Conservation (phyloP, 2,797 vertebrate species). For the Brachyalestes nurse region DNA sequence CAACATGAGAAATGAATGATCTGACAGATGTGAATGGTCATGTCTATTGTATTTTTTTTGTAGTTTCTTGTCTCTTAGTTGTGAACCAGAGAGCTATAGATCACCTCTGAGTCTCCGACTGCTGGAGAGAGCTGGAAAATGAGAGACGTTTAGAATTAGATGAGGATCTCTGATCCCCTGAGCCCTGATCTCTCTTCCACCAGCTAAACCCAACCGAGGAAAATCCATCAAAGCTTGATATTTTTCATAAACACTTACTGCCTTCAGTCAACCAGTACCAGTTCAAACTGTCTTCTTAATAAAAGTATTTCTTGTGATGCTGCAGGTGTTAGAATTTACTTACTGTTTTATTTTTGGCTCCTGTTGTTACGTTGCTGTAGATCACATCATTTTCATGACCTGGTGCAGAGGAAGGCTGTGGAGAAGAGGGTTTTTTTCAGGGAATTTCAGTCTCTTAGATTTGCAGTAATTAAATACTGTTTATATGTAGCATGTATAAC, state of each 20-base stretch:
- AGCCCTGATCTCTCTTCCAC: too few species aligned
- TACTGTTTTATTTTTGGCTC: neutral
- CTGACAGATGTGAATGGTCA: too few species aligned
- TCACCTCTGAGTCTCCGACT: neutral
- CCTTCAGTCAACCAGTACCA: neutral
- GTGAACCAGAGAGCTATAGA: neutral
- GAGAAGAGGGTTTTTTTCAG: too few species aligned
- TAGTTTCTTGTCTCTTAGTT: too few species aligned
- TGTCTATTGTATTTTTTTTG: fast-evolving
- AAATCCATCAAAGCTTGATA: too few species aligned
- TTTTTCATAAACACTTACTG: neutral
- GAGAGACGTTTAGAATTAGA: neutral
- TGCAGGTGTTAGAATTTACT: neutral
- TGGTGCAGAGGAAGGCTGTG: neutral
- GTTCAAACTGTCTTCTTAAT: neutral
- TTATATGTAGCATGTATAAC: neutral
- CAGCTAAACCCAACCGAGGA: too few species aligned
- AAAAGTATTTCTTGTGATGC: neutral
- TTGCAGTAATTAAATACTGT: neutral
- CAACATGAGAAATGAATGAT: too few species aligned
- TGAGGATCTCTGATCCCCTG: neutral
- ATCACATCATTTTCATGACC: neutral
- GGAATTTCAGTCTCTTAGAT: neutral
- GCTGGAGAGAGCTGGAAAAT: slow-evolving; percentile 9
- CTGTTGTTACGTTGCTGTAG: neutral